Evolutionary conservation across 2,888 invertebrate species (phyloP).

Genomic region (Callosobruchus maculatus): DNA sequence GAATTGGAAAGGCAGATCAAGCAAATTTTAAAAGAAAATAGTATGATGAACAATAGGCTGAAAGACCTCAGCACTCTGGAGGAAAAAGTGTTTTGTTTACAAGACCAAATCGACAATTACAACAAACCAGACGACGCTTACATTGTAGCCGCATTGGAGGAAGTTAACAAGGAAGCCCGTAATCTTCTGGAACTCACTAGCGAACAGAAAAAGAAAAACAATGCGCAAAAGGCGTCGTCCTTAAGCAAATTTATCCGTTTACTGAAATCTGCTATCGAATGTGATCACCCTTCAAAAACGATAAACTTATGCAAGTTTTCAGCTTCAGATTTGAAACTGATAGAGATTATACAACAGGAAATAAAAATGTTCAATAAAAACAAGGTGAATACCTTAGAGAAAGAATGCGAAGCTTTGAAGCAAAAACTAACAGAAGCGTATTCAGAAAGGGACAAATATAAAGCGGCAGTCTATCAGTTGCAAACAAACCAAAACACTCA

Average conservation of each 20-base stretch:
- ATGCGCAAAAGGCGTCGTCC: constrained; percentile 20
- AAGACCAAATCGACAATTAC: constrained; percentile 22
- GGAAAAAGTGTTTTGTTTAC: constrained; percentile 25
- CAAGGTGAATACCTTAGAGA: constrained; percentile 7
- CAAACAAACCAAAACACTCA: constrained; percentile 9
- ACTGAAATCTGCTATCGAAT: constrained; percentile 17
- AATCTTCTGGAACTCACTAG: constrained; percentile 27
- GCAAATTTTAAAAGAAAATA: constrained; percentile 28
- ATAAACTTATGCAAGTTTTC: neutral
- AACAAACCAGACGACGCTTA: neutral
- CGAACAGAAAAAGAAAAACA: constrained; percentile 28
- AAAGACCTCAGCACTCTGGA: constrained; percentile 29
- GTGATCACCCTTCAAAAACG: constrained; percentile 11
- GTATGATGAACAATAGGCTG: constrained; percentile 19
- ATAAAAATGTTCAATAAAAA: neutral
- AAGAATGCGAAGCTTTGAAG: constrained; percentile 20
- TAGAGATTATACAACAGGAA: constrained; percentile 3
- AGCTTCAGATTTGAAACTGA: constrained; percentile 10
- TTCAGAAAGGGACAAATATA: constrained; percentile 23
- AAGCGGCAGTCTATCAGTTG: constrained; percentile 10
- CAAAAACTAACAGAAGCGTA: constrained; percentile 16
- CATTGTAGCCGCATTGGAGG: constrained; percentile 26
- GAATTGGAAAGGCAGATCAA: constrained; percentile 34
- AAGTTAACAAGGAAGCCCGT: constrained; percentile 33
- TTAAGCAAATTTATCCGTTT: constrained; percentile 6